Conservation (phyloP, 1,140 invertebrate genomes). For the Phortica variegata region DNA sequence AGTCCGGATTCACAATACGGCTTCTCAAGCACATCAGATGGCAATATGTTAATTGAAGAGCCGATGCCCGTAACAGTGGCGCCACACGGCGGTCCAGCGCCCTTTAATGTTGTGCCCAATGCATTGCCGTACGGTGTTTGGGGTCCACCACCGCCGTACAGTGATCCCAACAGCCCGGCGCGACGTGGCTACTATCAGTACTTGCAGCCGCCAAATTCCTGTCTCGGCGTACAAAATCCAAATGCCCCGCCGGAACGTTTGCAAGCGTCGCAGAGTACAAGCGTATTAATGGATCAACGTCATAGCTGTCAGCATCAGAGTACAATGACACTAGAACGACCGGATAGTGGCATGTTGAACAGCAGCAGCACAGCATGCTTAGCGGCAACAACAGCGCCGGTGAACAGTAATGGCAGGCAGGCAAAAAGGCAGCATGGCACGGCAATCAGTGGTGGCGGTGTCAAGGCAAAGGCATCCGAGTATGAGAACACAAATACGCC, state of each 20-base stretch:
- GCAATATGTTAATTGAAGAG: conserved; percentile 37
- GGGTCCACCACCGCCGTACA: conserved; percentile 75
- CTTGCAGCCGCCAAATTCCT: conserved; percentile 32
- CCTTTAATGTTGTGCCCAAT: too few species aligned
- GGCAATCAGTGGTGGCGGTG: conserved; percentile 24
- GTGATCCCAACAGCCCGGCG: conserved; percentile 69
- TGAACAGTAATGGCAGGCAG: conserved; percentile 23
- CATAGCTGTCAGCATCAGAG: conserved; percentile 7
- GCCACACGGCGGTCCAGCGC: conserved; percentile 27
- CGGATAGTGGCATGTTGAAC: conserved; percentile 2
- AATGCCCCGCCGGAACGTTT: background rate
- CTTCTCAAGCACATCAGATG: conserved; percentile 57
- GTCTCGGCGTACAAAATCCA: too few species aligned
- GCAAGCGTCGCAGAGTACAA: background rate
- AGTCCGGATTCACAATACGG: conserved; percentile 70
- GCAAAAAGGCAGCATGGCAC: conserved; percentile 34
- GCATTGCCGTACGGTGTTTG: conserved; percentile 60
- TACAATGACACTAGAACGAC: background rate
- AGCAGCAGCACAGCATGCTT: conserved; percentile 19
- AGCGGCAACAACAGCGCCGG: conserved; percentile 22
- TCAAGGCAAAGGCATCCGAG: conserved; percentile 27
- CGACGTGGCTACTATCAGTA: conserved; percentile 57
- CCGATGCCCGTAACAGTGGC: conserved; percentile 7
- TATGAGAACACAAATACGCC: conserved; percentile 48
- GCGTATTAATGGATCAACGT: too few species aligned